These are phyloP conservation scores for Herpailurus yagouaroundi DNA, from an alignment of 2,113 vertebrate species.

Conservation along the genomic window DNA sequence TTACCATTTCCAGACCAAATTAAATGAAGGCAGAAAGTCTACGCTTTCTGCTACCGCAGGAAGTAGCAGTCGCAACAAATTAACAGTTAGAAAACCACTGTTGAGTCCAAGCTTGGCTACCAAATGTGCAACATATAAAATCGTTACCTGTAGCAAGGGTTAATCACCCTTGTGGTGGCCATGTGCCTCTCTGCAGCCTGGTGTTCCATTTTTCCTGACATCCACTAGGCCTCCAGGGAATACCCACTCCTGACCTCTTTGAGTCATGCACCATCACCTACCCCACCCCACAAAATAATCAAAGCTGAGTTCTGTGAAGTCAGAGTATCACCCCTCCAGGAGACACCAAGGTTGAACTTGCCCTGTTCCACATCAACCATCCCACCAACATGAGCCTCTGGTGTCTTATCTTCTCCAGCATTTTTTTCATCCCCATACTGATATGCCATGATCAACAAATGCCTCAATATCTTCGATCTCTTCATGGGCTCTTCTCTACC, in stretches of 20 bases:
- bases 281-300: background rate
- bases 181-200: background rate
- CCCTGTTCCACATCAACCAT: background rate
- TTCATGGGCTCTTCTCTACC: background rate
- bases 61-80: background rate
- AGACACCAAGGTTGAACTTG: background rate
- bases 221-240: no score
- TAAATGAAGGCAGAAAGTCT: background rate
- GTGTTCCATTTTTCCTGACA: background rate
- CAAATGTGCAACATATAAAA: background rate
- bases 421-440: background rate
- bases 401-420: background rate
- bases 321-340: background rate
- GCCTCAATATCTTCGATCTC: background rate
- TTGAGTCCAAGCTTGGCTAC: background rate
- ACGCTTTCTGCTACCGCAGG: background rate
- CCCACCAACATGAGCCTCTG: background rate
- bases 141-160: background rate
- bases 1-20: background rate
- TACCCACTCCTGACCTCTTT: background rate
- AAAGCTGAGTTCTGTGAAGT: background rate
- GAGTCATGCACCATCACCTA: background rate
- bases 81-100: background rate
- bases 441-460: background rate
- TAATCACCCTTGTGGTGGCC: no score